Base-by-base conservation (phyloP, 2,113 vertebrate genomes). In the Todiramphus chloris region DNA sequence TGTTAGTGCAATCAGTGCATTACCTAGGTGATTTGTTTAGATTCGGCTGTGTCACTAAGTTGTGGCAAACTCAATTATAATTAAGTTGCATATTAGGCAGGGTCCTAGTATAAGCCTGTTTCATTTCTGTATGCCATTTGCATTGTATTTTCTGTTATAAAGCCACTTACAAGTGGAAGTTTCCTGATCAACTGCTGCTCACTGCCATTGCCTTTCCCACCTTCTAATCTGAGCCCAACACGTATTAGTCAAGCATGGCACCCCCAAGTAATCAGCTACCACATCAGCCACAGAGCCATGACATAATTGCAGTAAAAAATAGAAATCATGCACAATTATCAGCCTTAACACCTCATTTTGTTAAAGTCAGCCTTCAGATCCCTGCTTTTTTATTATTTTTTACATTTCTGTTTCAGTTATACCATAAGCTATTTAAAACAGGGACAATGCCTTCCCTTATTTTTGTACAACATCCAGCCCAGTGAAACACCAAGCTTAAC, bases 11-110 rank as follows among this genome's bases (percentile, higher is more conserved):
- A 80, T 88, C 95, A 87, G 78, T 5, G 16, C 82, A 55, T 77
- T 83, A 90, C 72, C 79, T 73, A 62, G 72, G 94, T 87, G 87
- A 85, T 95, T 77, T 86, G 75, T 92, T 70, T 83, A 88, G 79
- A 81, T 93, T 90, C 68, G 90, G 75, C 75, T 85, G 79, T 81
- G 69, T 56, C 75, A 59, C 51, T 90, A 86, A 88, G 90, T 93
- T 74, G 63, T 62, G 70, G 82, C 46, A 90, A 93, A 74, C 63
- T 80, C 70, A 77, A n/a, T 86, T 94, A 88, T 27, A 87, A 91
- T 88, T 93, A 84, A 93, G 81, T 24, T 70, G 67, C 3, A 0
- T 66, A 73, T 79, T 72, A 81, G 75, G 51, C 41, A 74, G 46
- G 44, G 33, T 46, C 16, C 50, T 79, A 50, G 37, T 46, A 46